Evolutionary conservation across 2,797 vertebrate genomes (phyloP), one percentile per base, ranked within the genome.

Genomic region (Megalops cyprinoides): DNA sequence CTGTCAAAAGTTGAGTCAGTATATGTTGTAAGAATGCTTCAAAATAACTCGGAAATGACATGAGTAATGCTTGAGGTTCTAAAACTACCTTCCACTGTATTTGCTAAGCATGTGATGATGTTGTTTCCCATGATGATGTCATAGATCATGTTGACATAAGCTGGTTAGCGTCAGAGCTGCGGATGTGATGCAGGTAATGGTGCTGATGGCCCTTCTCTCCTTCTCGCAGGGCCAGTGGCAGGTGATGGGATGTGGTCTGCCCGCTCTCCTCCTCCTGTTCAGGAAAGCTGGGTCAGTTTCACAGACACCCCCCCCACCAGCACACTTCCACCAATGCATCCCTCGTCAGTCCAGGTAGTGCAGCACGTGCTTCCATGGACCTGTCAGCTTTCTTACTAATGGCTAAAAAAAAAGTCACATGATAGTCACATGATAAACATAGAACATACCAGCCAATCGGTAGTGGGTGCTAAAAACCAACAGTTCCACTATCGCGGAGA

Each of bases 211-310:
- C n/a, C n/a, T n/a, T 48, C 87, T 87, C 87, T 91, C 80, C 88
- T 23, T 82, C 86, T 90, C 2, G 76, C 88, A 97, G 98, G 94
- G 87, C 94, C 96, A 74, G 96, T 94, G 86, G 84, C 97, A 74
- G 95, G 92, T 71, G 98, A 99, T 65, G 94, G 96, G 76, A 95
- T 97, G 92, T 99, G 98, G 98, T 90, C 96, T 71, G 96, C 97
- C 81, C 96, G 97, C 86, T 99, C 98, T 78, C 97, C 98, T 74
- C 97, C 95, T 90, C 97, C 97, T 1, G 94, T 96, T 90, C 98
- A 99, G 94, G 98, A 99, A 92, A 98, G 96, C 77, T 99, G 98
- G 98, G 98, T 99, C 96, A 99, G 98, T 96, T 99, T 99, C 92
- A 97, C 97, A 90, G 97, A 99, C 95, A 99, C 97, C 79, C 97